Evolutionary conservation across 2,888 invertebrate genomes (phyloP).

Genomic region (Sminthurinus aureus): DNA sequence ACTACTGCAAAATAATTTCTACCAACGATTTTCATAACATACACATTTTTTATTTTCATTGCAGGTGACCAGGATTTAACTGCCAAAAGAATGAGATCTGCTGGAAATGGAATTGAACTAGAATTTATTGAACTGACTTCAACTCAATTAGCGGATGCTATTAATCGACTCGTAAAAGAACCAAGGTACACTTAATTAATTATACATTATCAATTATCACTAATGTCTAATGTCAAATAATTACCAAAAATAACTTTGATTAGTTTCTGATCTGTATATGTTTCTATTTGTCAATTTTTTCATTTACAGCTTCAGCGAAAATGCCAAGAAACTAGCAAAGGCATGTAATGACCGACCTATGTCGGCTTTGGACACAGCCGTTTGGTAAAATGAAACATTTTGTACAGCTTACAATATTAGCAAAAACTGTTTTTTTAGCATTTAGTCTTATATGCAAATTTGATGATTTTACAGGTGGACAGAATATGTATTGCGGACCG

Average conservation of each 20-base stretch:
- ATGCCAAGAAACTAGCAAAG: background rate
- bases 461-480: constrained; percentile 10
- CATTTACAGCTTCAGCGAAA: background rate
- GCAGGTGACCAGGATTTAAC: constrained; percentile 31
- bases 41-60: too few relatives aligned
- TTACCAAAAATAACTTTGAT: background rate
- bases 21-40: too few relatives aligned
- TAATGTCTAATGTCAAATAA: background rate
- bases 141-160: background rate
- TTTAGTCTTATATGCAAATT: background rate
- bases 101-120: constrained; percentile 35
- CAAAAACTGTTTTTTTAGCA: background rate
- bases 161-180: constrained; percentile 29
- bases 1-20: too few relatives aligned
- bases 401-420: background rate
- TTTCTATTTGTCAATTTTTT: background rate
- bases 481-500: constrained; percentile 25
- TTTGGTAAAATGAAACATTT: constrained; percentile 6
- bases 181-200: constrained; percentile 14
- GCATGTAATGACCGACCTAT: background rate
- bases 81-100: constrained; percentile 24
- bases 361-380: constrained; percentile 7
- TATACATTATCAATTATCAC: background rate
- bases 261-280: background rate
- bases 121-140: constrained; percentile 25